A percentile compares a stretch with the other conserved stretches of the same genome.
phyloP scores from a whole-genome alignment of 2,113 vertebrate genomes.

The Semicossyphus pulcher region DNA sequence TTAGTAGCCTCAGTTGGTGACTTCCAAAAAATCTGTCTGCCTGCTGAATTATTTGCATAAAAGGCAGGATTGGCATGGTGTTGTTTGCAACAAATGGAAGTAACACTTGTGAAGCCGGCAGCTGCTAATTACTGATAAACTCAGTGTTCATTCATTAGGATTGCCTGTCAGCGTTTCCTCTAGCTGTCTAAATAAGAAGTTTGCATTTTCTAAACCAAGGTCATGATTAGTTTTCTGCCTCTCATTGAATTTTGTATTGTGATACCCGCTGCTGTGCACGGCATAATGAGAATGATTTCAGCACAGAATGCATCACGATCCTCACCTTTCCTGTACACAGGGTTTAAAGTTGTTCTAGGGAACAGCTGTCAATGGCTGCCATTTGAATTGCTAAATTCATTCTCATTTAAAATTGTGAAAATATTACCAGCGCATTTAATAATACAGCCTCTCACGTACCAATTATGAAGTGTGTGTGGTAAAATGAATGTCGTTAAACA shows the following conservation, averaged over 20 bases:
- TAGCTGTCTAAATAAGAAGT: conserved; percentile 12
- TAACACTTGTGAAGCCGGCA: conserved; percentile 25
- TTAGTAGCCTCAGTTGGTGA: neutral
- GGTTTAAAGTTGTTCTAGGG: conserved; percentile 2
- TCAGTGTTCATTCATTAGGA: conserved; percentile 37
- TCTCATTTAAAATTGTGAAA: conserved; percentile 4
- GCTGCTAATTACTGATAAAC: conserved; percentile 46
- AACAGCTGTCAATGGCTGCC: neutral
- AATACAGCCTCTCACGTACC: neutral
- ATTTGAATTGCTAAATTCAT: conserved; percentile 6
- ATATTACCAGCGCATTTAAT: neutral
- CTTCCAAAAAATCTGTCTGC: neutral
- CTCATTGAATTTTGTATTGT: conserved; percentile 10
- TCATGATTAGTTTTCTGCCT: neutral
- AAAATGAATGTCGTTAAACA: conserved; percentile 5
- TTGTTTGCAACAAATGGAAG: neutral
- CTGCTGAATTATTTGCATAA: conserved; percentile 10
- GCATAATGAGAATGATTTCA: conserved; percentile 27
- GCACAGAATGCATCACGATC: neutral
- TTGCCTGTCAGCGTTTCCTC: conserved; percentile 6
- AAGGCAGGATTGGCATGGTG: neutral
- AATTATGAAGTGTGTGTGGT: conserved; percentile 2
- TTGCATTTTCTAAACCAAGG: neutral
- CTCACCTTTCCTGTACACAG: neutral
- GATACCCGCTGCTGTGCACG: neutral